A percentile compares a stretch with the other conserved stretches of the same genome.
These are phyloP conservation scores for Eupsittula cactorum DNA, from an alignment of 2,113 vertebrate species.

Conservation along the genomic window DNA sequence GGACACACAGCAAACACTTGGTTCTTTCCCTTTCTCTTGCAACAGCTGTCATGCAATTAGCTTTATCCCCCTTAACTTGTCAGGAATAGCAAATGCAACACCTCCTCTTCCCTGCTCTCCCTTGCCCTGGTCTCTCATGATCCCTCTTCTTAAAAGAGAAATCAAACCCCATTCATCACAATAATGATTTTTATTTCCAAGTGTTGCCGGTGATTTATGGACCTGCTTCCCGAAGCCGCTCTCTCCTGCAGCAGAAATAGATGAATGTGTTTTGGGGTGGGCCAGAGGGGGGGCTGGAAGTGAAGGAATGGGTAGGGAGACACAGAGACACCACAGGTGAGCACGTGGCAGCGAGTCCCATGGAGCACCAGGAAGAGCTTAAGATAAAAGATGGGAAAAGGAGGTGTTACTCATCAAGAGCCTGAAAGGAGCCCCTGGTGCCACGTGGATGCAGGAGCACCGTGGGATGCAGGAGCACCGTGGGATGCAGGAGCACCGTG, in stretches of 20 bases:
- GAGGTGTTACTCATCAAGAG: not conserved
- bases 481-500: not conserved
- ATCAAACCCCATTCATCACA: conserved; percentile 52
- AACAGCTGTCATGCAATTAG: not conserved
- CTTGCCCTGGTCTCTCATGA: not conserved
- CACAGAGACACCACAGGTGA: not conserved
- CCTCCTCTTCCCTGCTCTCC: not conserved
- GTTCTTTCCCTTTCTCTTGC: not conserved
- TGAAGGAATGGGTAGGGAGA: not conserved
- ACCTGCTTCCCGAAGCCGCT: not conserved
- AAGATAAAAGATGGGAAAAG: not conserved
- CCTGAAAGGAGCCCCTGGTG: rapidly evolving
- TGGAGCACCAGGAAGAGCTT: not conserved
- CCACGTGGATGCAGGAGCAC: not conserved
- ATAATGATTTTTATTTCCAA: conserved; percentile 49
- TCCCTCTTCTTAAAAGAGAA: not conserved
- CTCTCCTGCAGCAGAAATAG: not conserved
- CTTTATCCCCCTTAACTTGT: not conserved
- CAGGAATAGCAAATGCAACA: not conserved
- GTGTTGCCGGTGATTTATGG: conserved; percentile 11
- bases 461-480: not conserved
- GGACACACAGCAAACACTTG: not conserved
- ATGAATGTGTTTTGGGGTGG: not conserved
- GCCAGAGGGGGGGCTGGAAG: not conserved
- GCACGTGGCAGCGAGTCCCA: not conserved